Evolutionary conservation across 2,888 invertebrate genomes (phyloP).

Genomic region (Micoletzkya japonica): DNA sequence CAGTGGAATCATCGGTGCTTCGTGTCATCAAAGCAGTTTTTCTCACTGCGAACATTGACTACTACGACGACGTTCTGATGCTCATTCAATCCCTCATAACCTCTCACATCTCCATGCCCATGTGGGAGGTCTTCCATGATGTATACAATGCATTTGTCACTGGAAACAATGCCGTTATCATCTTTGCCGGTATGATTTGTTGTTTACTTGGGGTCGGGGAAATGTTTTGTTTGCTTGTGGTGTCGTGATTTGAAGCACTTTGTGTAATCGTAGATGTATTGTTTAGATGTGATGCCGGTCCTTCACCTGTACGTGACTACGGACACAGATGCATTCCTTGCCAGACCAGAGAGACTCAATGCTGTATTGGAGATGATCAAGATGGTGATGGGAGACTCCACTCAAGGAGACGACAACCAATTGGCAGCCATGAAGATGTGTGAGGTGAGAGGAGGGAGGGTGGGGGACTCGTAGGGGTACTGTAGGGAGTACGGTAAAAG

Average conservation of each 20-base stretch:
- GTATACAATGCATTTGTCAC: constrained; percentile 83
- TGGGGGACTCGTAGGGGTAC: not conserved
- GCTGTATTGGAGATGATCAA: constrained; percentile 92
- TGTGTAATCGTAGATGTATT: too few species aligned
- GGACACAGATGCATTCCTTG: constrained; percentile 88
- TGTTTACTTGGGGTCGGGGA: too few species aligned
- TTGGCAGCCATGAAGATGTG: constrained; percentile 94
- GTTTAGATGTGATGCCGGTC: constrained; percentile 94
- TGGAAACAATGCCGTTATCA: constrained; percentile 19
- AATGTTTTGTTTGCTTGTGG: too few species aligned
- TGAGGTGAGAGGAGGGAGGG: constrained; percentile 69
- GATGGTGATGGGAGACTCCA: constrained; percentile 62
- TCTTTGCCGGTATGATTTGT: constrained; percentile 17
- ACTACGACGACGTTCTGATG: constrained; percentile 93
- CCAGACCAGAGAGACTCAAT: constrained; percentile 83
- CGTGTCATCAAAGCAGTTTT: constrained; percentile 76
- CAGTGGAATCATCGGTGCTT: constrained; percentile 87
- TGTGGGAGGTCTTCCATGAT: constrained; percentile 83
- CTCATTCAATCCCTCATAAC: constrained; percentile 87
- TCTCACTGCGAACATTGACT: constrained; percentile 68
- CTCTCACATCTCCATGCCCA: constrained; percentile 70
- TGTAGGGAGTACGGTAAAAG: not conserved
- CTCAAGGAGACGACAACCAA: constrained; percentile 87
- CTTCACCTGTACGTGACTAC: constrained; percentile 95
- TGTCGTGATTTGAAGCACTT: too few species aligned